Evolutionary conservation across 2,888 invertebrate genomes (phyloP).

Genomic region (Tipula confusa): DNA sequence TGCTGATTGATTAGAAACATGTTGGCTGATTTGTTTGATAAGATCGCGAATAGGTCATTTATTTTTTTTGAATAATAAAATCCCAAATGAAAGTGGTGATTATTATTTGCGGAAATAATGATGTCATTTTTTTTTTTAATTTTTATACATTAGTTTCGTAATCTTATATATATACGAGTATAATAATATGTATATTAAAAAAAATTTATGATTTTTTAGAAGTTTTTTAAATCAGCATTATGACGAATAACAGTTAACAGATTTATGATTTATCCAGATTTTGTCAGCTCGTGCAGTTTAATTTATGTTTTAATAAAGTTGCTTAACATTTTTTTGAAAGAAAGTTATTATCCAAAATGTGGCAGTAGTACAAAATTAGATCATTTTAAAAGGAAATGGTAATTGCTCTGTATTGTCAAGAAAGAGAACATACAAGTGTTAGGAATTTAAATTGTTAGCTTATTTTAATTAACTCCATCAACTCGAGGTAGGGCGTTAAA

Average conservation of each 20-base stretch:
- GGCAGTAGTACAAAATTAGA: too few species aligned
- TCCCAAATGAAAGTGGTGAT: background rate
- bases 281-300: background rate
- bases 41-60: background rate
- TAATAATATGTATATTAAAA: too few species aligned
- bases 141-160: background rate
- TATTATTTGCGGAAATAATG: background rate
- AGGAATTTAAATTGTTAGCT: too few species aligned
- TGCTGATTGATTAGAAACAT: background rate
- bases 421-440: too few species aligned
- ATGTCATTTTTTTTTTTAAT: background rate
- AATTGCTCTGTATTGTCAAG: too few species aligned
- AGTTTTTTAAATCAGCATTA: background rate
- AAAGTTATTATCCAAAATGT: too few species aligned
- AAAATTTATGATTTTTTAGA: background rate
- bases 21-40: background rate
- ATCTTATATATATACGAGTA: background rate
- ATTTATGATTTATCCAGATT: background rate
- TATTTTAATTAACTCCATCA: too few species aligned
- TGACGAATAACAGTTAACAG: background rate
- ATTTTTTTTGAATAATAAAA: background rate
- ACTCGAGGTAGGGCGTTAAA: too few species aligned
- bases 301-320: background rate
- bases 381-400: too few species aligned
- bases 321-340: background rate